Evolutionary conservation across 92 coral and sea anemone species (phyloP).

Genomic region (Pocillopora grandis): DNA sequence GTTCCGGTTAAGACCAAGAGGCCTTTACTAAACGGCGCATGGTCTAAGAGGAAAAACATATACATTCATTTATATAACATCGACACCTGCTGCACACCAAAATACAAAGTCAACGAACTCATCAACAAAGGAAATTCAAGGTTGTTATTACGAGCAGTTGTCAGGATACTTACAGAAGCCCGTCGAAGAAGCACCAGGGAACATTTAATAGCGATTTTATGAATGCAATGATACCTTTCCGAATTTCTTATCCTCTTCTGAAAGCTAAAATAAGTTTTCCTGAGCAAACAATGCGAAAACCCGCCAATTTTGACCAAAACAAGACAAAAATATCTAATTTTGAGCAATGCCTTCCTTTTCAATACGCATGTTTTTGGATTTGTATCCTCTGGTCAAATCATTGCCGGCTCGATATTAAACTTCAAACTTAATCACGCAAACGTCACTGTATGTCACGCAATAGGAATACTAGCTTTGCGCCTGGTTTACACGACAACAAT

Average conservation of each 20-base stretch:
- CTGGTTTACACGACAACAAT: no score
- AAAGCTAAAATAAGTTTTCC: background rate
- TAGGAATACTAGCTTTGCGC: no score
- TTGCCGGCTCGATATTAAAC: slow-evolving; percentile 4
- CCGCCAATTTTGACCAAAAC: background rate
- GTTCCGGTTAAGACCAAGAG: slow-evolving; percentile 85
- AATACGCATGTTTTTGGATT: background rate
- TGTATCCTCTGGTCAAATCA: background rate
- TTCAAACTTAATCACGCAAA: no score
- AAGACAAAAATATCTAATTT: background rate
- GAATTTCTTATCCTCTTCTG: background rate
- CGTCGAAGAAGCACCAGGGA: slow-evolving; percentile 69
- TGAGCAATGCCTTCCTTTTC: background rate
- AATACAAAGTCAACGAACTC: no score
- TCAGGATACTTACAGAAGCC: slow-evolving; percentile 74
- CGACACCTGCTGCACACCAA: background rate
- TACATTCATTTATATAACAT: background rate
- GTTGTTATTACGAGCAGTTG: background rate
- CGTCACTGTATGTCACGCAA: no score
- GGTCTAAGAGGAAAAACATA: slow-evolving; percentile 46
- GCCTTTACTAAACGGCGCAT: slow-evolving; percentile 85
- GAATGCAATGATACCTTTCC: slow-evolving; percentile 1
- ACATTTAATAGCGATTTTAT: slow-evolving; percentile 61
- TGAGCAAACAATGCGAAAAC: background rate
- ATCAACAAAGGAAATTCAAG: background rate